Percentiles rank a stretch among this genome's conserved stretches.
These are phyloP conservation scores for Conus ventricosus DNA, from an alignment of 1,140 invertebrate species.

Conservation along the genomic window DNA sequence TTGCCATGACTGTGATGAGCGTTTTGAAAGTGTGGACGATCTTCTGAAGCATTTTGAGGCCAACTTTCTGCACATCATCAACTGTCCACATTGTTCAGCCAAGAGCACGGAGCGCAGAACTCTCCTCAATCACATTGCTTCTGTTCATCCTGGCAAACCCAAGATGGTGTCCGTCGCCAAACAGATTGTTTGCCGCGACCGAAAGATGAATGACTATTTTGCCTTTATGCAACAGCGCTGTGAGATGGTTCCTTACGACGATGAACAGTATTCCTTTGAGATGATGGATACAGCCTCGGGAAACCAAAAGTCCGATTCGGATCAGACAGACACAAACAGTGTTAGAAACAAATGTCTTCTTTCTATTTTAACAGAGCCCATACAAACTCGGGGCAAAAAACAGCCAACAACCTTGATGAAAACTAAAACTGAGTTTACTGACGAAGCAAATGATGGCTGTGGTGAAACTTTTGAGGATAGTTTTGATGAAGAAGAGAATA, in stretches of 20 bases:
- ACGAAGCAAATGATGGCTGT: not conserved
- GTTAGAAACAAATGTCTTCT: slow-evolving; percentile 3
- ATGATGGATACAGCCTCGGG: not conserved
- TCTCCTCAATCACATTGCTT: slow-evolving; percentile 57
- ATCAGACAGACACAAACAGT: no score
- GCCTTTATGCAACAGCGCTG: slow-evolving; percentile 24
- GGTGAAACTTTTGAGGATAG: no score
- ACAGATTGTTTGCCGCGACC: slow-evolving; percentile 63
- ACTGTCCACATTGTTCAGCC: slow-evolving; percentile 62
- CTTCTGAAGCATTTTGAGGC: slow-evolving; percentile 55
- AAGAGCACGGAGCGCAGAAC: slow-evolving; percentile 55
- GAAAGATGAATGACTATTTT: slow-evolving; percentile 53
- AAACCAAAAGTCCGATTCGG: no score
- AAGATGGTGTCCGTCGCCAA: slow-evolving; percentile 63
- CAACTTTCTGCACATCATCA: slow-evolving; percentile 59
- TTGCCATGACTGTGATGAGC: slow-evolving; percentile 54
- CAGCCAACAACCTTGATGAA: not conserved
- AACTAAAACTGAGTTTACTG: not conserved
- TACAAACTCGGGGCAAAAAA: not conserved
- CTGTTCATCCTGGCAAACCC: slow-evolving; percentile 60
- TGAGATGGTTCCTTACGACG: not conserved
- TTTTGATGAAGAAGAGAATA: not conserved
- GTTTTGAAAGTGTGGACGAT: slow-evolving; percentile 38
- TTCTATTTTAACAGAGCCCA: slow-evolving; percentile 28
- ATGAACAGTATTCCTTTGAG: not conserved